These are phyloP conservation scores for Clarias macrocephalus DNA, from an alignment of 2,113 vertebrate genomes.

Conservation along the genomic window DNA sequence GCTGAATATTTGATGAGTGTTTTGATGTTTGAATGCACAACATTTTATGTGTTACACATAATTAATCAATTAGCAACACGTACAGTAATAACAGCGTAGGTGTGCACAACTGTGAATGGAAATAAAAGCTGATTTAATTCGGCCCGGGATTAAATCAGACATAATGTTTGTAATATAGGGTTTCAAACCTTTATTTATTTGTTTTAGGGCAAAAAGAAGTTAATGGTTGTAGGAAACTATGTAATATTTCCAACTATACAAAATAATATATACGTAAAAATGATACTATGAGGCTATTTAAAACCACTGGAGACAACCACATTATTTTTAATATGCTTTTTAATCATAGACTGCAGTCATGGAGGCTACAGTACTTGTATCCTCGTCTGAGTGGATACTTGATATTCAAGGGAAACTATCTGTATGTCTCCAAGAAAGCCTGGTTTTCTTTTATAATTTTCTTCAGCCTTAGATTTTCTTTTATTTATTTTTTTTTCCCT, in stretches of 20 bases:
- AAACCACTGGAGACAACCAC: not conserved
- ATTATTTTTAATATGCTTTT: slow-evolving; percentile 2
- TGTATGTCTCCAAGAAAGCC: not conserved
- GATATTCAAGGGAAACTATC: slow-evolving; percentile 6
- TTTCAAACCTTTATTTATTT: not conserved
- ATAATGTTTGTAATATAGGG: not conserved
- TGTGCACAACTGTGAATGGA: not conserved
- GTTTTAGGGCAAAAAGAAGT: not conserved
- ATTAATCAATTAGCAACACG: not conserved
- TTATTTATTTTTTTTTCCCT: not conserved
- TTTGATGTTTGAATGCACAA: not conserved
- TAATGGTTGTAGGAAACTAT: too few species aligned
- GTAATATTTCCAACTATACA: not conserved
- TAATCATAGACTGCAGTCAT: slow-evolving; percentile 5
- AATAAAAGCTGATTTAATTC: not conserved
- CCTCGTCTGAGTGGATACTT: slow-evolving; percentile 12
- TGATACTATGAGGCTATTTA: not conserved
- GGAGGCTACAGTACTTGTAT: not conserved
- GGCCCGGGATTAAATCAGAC: not conserved
- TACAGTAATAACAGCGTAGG: not conserved
- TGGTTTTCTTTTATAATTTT: not conserved
- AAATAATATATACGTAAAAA: not conserved
- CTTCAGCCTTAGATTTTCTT: too few species aligned
- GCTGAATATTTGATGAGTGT: not conserved
- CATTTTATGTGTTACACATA: not conserved